Evolutionary conservation across 2,888 invertebrate genomes (phyloP).

Genomic region (Liopterus haemorrhoidalis): DNA sequence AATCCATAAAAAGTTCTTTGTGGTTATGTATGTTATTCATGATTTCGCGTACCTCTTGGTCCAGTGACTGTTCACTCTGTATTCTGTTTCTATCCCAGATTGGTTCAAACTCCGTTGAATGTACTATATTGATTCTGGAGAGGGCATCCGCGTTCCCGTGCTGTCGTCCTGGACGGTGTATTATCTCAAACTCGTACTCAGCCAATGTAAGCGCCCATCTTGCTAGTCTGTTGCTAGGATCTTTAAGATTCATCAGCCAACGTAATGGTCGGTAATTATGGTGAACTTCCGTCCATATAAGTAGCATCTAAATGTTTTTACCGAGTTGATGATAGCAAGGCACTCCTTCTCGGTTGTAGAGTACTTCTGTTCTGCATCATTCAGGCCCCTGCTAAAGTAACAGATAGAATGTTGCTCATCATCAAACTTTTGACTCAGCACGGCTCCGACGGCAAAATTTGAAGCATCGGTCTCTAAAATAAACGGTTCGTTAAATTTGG

Average conservation of each 20-base stretch:
- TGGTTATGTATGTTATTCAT: not conserved
- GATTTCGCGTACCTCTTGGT: not conserved
- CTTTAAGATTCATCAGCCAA: conserved; percentile 1
- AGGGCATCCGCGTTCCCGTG: conserved; percentile 1
- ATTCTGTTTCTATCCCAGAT: not conserved
- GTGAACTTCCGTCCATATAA: not conserved
- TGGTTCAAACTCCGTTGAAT: not conserved
- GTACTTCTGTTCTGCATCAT: not conserved
- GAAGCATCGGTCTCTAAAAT: too few species aligned
- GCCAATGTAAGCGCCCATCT: not conserved
- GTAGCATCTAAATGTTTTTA: conserved; percentile 3
- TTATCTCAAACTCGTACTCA: not conserved
- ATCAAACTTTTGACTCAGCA: too few species aligned
- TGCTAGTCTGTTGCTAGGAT: not conserved
- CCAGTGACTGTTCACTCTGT: not conserved
- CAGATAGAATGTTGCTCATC: too few species aligned
- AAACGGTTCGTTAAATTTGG: too few species aligned
- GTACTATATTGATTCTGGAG: not conserved
- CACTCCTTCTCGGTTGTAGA: not conserved
- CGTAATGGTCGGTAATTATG: not conserved
- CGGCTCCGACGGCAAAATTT: too few species aligned
- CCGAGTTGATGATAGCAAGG: not conserved
- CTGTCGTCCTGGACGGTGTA: not conserved
- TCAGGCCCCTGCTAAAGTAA: too few species aligned
- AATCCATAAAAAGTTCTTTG: conserved; percentile 9